Evolutionary conservation across 2,113 vertebrate genomes (phyloP).

Genomic region (Odontophorus gujanensis): DNA sequence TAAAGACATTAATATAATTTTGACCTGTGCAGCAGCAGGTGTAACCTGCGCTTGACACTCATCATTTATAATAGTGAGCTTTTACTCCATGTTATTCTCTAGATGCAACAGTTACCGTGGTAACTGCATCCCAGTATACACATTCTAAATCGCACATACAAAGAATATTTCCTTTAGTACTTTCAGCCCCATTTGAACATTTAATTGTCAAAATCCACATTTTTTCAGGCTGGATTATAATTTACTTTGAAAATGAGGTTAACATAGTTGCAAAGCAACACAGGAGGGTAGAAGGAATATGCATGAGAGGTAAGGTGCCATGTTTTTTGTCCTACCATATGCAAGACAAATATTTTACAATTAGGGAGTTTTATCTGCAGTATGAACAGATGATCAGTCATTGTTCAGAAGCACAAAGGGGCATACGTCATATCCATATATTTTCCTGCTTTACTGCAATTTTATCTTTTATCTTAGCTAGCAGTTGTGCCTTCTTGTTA

Average conservation of each 20-base stretch:
- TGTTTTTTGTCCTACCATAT: background rate
- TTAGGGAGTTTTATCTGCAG: slow-evolving; percentile 57
- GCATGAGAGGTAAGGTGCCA: background rate
- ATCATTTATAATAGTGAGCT: slow-evolving; percentile 69
- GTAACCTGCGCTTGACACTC: slow-evolving; percentile 54
- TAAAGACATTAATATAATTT: slow-evolving; percentile 72
- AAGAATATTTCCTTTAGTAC: background rate
- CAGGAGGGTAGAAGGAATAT: background rate
- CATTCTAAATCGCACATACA: slow-evolving; percentile 55
- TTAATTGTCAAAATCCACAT: slow-evolving; percentile 32
- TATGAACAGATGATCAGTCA: slow-evolving; percentile 61
- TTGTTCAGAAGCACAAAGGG: slow-evolving; percentile 45
- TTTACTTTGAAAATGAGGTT: background rate
- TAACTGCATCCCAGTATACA: slow-evolving; percentile 65
- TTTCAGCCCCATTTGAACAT: background rate
- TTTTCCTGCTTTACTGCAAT: slow-evolving; percentile 32
- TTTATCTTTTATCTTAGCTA: slow-evolving; percentile 53
- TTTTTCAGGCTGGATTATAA: background rate
- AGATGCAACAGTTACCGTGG: slow-evolving; percentile 68
- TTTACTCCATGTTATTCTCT: slow-evolving; percentile 59
- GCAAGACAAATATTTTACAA: slow-evolving; percentile 59
- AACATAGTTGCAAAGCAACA: background rate
- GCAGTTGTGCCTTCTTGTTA: slow-evolving; percentile 42
- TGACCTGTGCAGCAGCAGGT: slow-evolving; percentile 60
- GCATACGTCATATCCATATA: slow-evolving; percentile 11